A percentile compares a stretch with the other conserved stretches of the same genome.
phyloP scores from a whole-genome alignment of 2,888 invertebrate genomes.

The Conus canariensis region DNA sequence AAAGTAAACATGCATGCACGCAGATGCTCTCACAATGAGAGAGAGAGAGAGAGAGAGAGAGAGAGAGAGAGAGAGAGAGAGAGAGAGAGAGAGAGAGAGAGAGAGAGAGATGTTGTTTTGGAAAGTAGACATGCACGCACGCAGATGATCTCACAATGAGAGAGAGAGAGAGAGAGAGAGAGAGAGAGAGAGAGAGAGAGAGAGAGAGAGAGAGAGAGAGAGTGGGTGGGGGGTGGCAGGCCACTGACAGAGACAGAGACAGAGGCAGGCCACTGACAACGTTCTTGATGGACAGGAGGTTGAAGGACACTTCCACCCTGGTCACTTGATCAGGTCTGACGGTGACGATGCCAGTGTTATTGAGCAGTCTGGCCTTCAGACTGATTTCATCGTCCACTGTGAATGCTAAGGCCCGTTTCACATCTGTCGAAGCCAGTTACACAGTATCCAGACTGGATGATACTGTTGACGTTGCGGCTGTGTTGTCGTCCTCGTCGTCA shows the following conservation, averaged over 20 bases:
- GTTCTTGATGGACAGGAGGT: conserved; percentile 35
- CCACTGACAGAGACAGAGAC: neutral
- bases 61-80: too few relatives aligned
- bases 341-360: neutral
- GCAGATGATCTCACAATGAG: too few relatives aligned
- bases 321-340: conserved; percentile 24
- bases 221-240: too few relatives aligned
- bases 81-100: too few relatives aligned
- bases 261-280: conserved; percentile 22
- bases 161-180: neutral
- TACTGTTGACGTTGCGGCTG: too few relatives aligned
- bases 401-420: neutral
- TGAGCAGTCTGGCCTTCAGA: conserved; percentile 21
- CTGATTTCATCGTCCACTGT: conserved; percentile 14
- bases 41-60: too few relatives aligned
- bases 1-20: too few relatives aligned
- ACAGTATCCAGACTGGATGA: neutral
- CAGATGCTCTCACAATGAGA: too few relatives aligned
- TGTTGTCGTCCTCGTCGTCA: too few relatives aligned
- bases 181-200: neutral
- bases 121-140: too few relatives aligned
- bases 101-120: too few relatives aligned
- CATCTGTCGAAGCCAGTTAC: neutral
- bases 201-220: neutral
- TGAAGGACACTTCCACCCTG: conserved; percentile 21